Conservation (phyloP, 2,797 vertebrate species). For the Periophthalmus magnuspinnatus region DNA sequence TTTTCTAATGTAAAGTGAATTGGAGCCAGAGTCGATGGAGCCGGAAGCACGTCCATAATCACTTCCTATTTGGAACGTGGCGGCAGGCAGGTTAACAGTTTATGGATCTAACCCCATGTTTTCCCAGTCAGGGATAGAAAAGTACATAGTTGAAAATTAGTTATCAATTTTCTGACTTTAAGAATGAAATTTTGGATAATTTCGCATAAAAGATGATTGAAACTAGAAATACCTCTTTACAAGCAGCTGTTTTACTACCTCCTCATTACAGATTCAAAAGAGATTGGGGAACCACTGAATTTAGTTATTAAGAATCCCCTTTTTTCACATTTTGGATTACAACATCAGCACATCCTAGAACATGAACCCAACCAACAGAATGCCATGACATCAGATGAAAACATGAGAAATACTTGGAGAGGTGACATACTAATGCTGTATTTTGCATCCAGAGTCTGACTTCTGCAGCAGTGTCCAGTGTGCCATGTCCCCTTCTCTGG, state of each 20-base stretch:
- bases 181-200: neutral
- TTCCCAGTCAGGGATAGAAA: too few species aligned
- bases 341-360: neutral
- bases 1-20: too few species aligned
- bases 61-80: too few species aligned
- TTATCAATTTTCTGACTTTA: neutral
- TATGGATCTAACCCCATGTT: too few species aligned
- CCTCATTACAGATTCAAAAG: neutral
- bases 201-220: neutral
- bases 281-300: neutral
- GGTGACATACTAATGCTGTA: constrained; percentile 8
- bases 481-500: neutral
- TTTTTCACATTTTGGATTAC: neutral
- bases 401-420: constrained; percentile 2
- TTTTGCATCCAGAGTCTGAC: constrained; percentile 9
- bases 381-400: constrained; percentile 22
- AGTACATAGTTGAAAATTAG: too few species aligned
- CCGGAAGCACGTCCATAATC: too few species aligned
- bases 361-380: neutral
- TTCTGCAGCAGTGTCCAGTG: neutral
- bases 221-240: neutral
- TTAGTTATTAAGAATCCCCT: neutral
- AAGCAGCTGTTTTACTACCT: neutral
- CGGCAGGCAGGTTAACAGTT: too few species aligned
- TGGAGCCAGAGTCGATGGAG: too few species aligned